Evolutionary conservation across 2,113 vertebrate species (phyloP), one percentile per base, ranked within the genome.

Genomic region (Syngnathus floridae): DNA sequence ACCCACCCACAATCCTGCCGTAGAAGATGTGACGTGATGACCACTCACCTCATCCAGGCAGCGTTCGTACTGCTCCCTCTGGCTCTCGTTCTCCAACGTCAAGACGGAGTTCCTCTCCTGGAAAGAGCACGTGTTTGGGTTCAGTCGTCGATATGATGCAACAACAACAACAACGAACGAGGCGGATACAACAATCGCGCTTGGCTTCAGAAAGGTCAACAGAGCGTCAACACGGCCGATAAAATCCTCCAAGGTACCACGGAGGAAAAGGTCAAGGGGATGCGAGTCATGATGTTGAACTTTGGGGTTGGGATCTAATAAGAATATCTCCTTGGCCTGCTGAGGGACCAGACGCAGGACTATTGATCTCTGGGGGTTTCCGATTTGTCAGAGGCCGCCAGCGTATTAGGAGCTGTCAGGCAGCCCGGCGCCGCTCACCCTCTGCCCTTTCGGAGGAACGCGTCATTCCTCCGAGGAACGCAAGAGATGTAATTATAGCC

Each of bases 41-140:
- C 41, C 54, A 41, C 90, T 93, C 88, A 95, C 95, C 93, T 96
- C 94, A 65, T 97, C 95, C 0, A 96, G 93, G 70, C 95, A 97
- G 69, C 91, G 88, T 71, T 96, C 95, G 66, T 97, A 97, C 77
- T 95, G 94, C 26, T 94, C 93, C 84, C 95, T 90, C 86, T 97
- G 95, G 88, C 81, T 94, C 86, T 94, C 91, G 45, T 96, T 97
- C 91, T 95, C 94, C 85, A 84, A 79, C 67, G 92, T 92, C 89
- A 97, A 72, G 0, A 90, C 90, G 5, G 92, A 94, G 78, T 97
- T 97, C 77, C 91, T 83, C 66, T 92, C 93, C 95, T 97, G 88
- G 51, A 80, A 61, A 46, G 4, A 69, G 48, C 26, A 81, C 61
- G 71, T 55, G 13, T 52, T 7, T 31, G 26, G 26, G 14, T 43